A percentile compares a stretch with the other conserved stretches of the same genome.
These are phyloP conservation scores for Liodrosophila aerea DNA, from an alignment of 2,888 invertebrate genomes.

Conservation along the genomic window DNA sequence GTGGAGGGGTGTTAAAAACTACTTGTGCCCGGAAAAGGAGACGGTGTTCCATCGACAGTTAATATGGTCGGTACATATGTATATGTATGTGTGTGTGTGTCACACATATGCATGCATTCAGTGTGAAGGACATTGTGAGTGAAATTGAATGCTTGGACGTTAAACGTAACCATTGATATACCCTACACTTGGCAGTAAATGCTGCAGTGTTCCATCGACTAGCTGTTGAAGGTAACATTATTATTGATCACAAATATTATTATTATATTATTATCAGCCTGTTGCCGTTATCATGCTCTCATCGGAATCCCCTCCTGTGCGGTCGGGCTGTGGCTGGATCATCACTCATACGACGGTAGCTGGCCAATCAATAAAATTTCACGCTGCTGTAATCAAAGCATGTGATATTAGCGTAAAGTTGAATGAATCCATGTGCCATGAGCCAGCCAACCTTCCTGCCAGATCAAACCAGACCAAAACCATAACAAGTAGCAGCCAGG, in stretches of 20 bases:
- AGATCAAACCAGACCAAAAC: conserved; percentile 39
- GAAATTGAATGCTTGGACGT: conserved; percentile 61
- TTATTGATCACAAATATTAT: no score
- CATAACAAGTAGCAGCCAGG: conserved; percentile 14
- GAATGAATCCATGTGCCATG: conserved; percentile 72
- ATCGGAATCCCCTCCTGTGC: not conserved
- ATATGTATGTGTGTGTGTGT: conserved; percentile 1
- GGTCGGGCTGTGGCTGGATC: conserved; percentile 26
- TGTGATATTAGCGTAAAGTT: conserved; percentile 79
- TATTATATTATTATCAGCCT: no score
- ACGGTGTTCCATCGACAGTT: conserved; percentile 33
- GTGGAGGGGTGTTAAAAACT: conserved; percentile 39
- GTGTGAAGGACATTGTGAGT: conserved; percentile 69
- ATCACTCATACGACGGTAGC: conserved; percentile 64
- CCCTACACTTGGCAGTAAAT: not conserved
- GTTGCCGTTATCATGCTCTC: not conserved
- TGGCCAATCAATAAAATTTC: conserved; percentile 81
- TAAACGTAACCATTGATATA: conserved; percentile 21
- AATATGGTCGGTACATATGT: conserved; percentile 46
- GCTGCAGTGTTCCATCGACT: conserved; percentile 1
- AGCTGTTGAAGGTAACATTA: no score
- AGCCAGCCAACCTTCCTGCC: conserved; percentile 36
- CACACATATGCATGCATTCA: conserved; percentile 30
- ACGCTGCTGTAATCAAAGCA: conserved; percentile 81
- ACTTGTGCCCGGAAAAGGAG: conserved; percentile 30